Evolutionary conservation across 2,797 vertebrate species (phyloP).

Genomic region (Periophthalmus magnuspinnatus): DNA sequence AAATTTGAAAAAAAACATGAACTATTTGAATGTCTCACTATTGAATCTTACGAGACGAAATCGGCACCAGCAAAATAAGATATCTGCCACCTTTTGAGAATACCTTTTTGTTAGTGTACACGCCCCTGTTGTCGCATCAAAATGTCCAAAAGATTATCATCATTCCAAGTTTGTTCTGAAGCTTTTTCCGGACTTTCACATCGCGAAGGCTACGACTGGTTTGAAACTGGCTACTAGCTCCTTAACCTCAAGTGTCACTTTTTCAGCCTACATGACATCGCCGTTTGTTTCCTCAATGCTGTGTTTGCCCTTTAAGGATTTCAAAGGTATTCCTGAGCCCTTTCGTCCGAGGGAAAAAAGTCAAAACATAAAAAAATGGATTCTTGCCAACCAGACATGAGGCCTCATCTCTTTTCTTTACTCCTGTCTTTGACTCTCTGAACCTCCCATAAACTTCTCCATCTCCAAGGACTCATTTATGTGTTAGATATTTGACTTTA

Average conservation of each 20-base stretch:
- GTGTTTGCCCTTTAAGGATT: conserved; percentile 70
- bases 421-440: conserved; percentile 68
- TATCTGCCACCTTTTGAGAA: conserved; percentile 47
- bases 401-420: conserved; percentile 49
- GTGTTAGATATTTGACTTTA: conserved; percentile 67
- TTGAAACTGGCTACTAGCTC: conserved; percentile 62
- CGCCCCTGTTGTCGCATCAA: conserved; percentile 41
- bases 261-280: conserved; percentile 54
- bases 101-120: conserved; percentile 46
- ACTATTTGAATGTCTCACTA: conserved; percentile 40
- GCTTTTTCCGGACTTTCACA: conserved; percentile 55
- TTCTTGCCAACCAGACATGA: conserved; percentile 65
- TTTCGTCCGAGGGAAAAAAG: conserved; percentile 50
- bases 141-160: conserved; percentile 65
- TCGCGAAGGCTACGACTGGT: conserved; percentile 61
- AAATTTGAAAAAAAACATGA: conserved; percentile 34
- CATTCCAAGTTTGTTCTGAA: conserved; percentile 64
- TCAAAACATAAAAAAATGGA: conserved; percentile 46
- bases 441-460: conserved; percentile 75
- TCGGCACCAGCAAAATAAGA: conserved; percentile 67
- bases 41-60: conserved; percentile 35
- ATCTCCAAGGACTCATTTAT: conserved; percentile 70
- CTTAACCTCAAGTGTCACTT: conserved; percentile 63
- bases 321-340: conserved; percentile 61
- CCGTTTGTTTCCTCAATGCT: conserved; percentile 55